phyloP scores from a whole-genome alignment of 2,113 vertebrate genomes.

The Myiopsitta monachus region DNA sequence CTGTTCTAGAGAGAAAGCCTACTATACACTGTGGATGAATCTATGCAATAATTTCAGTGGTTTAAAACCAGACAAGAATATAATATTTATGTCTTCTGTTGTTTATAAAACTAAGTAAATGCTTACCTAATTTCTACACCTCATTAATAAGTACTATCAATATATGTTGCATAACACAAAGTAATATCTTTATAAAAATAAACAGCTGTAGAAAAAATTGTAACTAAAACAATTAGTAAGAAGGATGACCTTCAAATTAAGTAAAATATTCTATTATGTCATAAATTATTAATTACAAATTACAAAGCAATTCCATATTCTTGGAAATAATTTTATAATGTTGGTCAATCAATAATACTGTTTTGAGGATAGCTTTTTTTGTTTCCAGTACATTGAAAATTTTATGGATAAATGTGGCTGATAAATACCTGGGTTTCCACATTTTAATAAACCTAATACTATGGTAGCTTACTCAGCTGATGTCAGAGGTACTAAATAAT shows the following conservation, averaged over 20 bases:
- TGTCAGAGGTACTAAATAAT: slow-evolving; percentile 37
- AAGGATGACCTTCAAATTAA: background rate
- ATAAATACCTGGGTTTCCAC: background rate
- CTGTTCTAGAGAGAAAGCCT: slow-evolving; percentile 20
- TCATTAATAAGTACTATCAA: background rate
- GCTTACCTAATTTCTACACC: slow-evolving; percentile 8
- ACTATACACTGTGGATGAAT: slow-evolving; percentile 1
- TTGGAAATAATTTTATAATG: background rate
- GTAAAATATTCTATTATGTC: background rate
- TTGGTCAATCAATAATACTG: background rate
- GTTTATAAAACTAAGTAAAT: slow-evolving; percentile 20
- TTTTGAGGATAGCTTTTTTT: background rate
- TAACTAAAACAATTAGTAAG: background rate
- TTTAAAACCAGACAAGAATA: slow-evolving; percentile 33
- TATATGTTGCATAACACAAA: background rate
- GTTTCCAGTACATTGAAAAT: background rate
- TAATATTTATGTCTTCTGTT: slow-evolving; percentile 17
- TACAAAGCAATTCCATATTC: background rate
- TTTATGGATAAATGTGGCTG: background rate
- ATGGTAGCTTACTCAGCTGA: background rate
- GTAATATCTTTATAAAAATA: background rate
- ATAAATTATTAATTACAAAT: background rate
- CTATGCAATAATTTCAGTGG: slow-evolving; percentile 16
- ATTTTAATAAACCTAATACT: slow-evolving; percentile 28
- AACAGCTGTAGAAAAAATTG: background rate